Conservation (phyloP, 2,888 invertebrate genomes). For the Campaea margaritaria region DNA sequence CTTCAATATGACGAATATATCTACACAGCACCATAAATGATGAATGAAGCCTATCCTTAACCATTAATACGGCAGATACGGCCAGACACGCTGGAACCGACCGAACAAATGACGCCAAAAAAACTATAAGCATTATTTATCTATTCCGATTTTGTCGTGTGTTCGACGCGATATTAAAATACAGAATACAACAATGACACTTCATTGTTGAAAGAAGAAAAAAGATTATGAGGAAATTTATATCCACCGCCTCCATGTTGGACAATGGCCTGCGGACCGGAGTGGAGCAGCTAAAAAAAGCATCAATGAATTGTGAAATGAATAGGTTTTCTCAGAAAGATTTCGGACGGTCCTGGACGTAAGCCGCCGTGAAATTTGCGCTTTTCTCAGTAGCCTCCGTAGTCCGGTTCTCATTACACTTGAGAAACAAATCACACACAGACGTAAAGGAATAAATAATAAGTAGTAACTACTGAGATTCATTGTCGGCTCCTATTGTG, state of each 20-base stretch:
- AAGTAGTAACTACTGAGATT: slow-evolving; percentile 14
- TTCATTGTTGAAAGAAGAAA: slow-evolving; percentile 66
- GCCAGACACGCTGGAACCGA: slow-evolving; percentile 77
- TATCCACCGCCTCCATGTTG: slow-evolving; percentile 51
- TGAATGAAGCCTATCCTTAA: slow-evolving; percentile 54
- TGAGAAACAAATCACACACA: slow-evolving; percentile 42
- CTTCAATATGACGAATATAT: slow-evolving; percentile 51
- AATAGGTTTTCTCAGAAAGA: slow-evolving; percentile 62
- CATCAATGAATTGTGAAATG: slow-evolving; percentile 65
- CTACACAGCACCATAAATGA: slow-evolving; percentile 43
- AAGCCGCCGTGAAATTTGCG: slow-evolving; percentile 67
- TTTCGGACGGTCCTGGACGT: slow-evolving; percentile 54
- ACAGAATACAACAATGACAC: slow-evolving; percentile 79
- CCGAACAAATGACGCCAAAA: slow-evolving; percentile 54
- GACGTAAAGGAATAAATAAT: slow-evolving; percentile 5
- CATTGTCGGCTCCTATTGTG: slow-evolving; percentile 12
- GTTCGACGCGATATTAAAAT: slow-evolving; percentile 77
- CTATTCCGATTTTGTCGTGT: slow-evolving; percentile 74
- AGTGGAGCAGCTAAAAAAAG: slow-evolving; percentile 59
- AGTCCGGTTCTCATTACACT: slow-evolving; percentile 50
- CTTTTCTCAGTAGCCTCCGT: slow-evolving; percentile 50
- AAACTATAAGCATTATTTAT: slow-evolving; percentile 74
- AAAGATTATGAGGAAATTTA: slow-evolving; percentile 68
- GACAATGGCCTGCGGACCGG: slow-evolving; percentile 67
- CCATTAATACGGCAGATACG: slow-evolving; percentile 65